A percentile compares a stretch with the other conserved stretches of the same genome.
phyloP scores from a whole-genome alignment of 2,113 vertebrate genomes.

The Ptychochromis oligacanthus region DNA sequence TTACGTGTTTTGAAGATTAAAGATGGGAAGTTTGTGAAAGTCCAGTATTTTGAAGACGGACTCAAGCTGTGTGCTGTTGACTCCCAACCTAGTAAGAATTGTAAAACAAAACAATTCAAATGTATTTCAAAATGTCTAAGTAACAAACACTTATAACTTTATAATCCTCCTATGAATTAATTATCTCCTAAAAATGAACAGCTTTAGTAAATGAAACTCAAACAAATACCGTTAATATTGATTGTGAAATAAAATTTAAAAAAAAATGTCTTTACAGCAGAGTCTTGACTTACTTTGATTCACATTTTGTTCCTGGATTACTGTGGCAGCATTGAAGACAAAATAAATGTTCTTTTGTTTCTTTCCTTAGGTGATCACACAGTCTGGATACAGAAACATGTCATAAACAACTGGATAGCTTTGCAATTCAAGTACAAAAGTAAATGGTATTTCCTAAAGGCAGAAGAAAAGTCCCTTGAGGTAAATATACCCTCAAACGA shows the following conservation, averaged over 20 bases:
- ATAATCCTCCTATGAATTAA: too few species aligned
- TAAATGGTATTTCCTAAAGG: neutral
- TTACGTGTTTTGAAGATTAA: neutral
- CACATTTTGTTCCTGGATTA: too few species aligned
- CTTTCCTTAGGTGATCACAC: neutral
- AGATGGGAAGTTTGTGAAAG: neutral
- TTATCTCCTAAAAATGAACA: too few species aligned
- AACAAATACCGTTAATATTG: too few species aligned
- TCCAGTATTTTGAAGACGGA: rapidly evolving
- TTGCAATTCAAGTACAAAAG: neutral
- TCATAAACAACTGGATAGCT: neutral
- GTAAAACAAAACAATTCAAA: neutral
- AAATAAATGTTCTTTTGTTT: neutral
- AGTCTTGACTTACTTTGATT: neutral
- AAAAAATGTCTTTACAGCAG: too few species aligned
- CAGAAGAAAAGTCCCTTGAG: neutral
- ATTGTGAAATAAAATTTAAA: too few species aligned
- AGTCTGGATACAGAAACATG: neutral
- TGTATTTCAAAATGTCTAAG: too few species aligned
- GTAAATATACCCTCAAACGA: neutral
- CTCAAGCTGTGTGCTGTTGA: neutral
- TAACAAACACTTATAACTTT: too few species aligned
- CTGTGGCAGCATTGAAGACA: neutral
- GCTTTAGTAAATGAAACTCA: neutral
- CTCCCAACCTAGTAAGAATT: neutral